Evolutionary conservation across 2,113 vertebrate genomes (phyloP).

Genomic region (Nerophis ophidion): DNA sequence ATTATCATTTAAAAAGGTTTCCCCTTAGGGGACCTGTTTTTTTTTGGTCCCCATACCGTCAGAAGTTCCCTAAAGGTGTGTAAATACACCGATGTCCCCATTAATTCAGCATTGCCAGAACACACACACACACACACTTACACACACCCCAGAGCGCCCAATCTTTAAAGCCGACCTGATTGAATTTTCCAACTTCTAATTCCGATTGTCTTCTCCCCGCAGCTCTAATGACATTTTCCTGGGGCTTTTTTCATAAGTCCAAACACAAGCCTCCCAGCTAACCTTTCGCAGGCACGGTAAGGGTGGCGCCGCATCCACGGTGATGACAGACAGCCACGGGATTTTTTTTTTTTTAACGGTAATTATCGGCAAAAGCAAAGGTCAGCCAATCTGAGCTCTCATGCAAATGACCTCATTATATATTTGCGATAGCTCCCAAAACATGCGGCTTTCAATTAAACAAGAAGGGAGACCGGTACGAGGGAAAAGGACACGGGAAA

Average conservation of each 20-base stretch:
- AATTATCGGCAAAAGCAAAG: slow-evolving; percentile 87
- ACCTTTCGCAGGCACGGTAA: slow-evolving; percentile 72
- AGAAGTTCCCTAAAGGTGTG: too few relatives aligned
- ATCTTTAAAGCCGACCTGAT: slow-evolving; percentile 55
- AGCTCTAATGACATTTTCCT: slow-evolving; percentile 72
- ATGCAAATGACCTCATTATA: slow-evolving; percentile 83
- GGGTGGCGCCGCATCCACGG: slow-evolving; percentile 60
- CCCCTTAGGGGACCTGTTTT: too few relatives aligned
- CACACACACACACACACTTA: background rate
- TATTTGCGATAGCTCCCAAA: slow-evolving; percentile 71
- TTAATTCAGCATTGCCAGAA: too few relatives aligned
- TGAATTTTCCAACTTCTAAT: slow-evolving; percentile 64
- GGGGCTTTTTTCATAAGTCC: slow-evolving; percentile 67
- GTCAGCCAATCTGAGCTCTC: slow-evolving; percentile 76
- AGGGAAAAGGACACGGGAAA: background rate
- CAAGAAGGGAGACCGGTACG: slow-evolving; percentile 32
- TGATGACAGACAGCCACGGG: slow-evolving; percentile 66
- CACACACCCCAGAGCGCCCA: slow-evolving; percentile 6
- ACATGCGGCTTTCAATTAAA: slow-evolving; percentile 75
- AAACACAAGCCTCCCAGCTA: slow-evolving; percentile 68
- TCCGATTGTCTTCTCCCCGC: slow-evolving; percentile 55
- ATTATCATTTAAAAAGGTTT: too few relatives aligned
- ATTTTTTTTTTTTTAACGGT: slow-evolving; percentile 48
- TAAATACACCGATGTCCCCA: too few relatives aligned
- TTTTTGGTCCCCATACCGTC: too few relatives aligned